Conservation (phyloP, 1,140 invertebrate species). For the Lepeophtheirus salmonis region DNA sequence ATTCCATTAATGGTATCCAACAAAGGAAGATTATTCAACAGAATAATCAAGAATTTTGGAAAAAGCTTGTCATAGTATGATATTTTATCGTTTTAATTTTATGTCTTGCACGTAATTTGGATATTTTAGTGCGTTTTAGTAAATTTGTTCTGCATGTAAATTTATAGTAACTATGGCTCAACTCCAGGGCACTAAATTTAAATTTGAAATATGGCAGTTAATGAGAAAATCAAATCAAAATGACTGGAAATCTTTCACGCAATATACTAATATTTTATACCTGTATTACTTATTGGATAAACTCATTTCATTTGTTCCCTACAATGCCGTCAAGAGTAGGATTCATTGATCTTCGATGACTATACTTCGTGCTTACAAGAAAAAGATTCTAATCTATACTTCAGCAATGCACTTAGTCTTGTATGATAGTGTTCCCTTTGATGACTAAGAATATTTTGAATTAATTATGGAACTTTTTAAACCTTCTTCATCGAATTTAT, state of each 20-base stretch:
- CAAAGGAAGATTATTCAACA: conserved; percentile 33
- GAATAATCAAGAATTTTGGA: no score
- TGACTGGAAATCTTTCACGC: conserved; percentile 56
- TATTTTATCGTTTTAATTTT: no score
- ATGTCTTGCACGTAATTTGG: no score
- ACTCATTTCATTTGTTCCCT: conserved; percentile 30
- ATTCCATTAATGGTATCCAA: conserved; percentile 88
- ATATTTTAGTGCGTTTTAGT: no score
- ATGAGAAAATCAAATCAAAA: conserved; percentile 36
- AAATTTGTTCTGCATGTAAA: no score
- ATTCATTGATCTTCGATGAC: conserved; percentile 15
- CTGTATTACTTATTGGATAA: conserved; percentile 64
- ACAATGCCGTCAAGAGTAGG: conserved; percentile 20
- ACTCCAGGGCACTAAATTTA: no score
- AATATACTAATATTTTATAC: conserved; percentile 72
- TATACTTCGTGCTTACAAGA: conserved; percentile 15
- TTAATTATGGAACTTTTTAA: background rate
- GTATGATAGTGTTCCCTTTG: background rate
- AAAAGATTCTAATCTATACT: conserved; percentile 13
- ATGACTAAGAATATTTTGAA: background rate
- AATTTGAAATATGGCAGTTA: background rate
- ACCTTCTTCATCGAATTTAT: no score
- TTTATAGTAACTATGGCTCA: no score
- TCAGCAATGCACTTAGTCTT: conserved; percentile 19
- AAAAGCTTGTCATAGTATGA: no score